These are phyloP conservation scores for Erythrolamprus reginae DNA, from an alignment of 2,113 vertebrate genomes.

Conservation along the genomic window DNA sequence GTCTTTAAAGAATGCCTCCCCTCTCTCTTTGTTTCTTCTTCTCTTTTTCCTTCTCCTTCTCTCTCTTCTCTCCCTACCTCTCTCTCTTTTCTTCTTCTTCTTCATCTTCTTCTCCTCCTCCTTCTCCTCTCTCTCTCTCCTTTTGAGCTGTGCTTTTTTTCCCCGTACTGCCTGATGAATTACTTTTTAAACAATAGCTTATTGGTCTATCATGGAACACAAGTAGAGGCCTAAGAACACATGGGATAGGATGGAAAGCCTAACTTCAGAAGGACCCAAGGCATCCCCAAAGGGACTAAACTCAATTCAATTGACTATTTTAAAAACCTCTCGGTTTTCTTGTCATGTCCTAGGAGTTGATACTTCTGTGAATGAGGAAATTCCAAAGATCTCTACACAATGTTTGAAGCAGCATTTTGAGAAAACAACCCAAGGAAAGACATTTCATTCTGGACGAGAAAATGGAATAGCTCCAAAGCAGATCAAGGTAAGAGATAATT, in stretches of 20 bases:
- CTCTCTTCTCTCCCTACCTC: no score
- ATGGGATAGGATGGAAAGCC: not conserved
- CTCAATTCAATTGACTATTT: not conserved
- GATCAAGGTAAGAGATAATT: constrained; percentile 74
- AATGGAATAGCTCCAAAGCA: constrained; percentile 70
- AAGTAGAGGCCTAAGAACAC: not conserved
- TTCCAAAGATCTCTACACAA: constrained; percentile 82
- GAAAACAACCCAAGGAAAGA: constrained; percentile 78
- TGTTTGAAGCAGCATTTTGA: constrained; percentile 89
- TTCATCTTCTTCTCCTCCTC: no score
- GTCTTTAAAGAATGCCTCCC: no score
- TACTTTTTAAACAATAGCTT: not conserved
- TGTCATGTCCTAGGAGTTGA: constrained; percentile 62
- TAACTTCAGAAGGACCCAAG: not conserved
- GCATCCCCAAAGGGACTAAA: not conserved
- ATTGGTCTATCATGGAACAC: not conserved
- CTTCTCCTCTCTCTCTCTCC: no score
- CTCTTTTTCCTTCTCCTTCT: no score
- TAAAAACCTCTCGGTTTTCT: constrained; percentile 8
- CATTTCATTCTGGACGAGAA: constrained; percentile 53
- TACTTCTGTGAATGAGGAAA: constrained; percentile 75
- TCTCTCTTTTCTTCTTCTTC: no score
- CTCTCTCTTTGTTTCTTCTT: no score
- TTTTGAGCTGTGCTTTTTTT: not conserved
- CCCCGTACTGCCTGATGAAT: not conserved